Conservation (phyloP, 2,113 vertebrate species). For the Tiliqua scincoides region DNA sequence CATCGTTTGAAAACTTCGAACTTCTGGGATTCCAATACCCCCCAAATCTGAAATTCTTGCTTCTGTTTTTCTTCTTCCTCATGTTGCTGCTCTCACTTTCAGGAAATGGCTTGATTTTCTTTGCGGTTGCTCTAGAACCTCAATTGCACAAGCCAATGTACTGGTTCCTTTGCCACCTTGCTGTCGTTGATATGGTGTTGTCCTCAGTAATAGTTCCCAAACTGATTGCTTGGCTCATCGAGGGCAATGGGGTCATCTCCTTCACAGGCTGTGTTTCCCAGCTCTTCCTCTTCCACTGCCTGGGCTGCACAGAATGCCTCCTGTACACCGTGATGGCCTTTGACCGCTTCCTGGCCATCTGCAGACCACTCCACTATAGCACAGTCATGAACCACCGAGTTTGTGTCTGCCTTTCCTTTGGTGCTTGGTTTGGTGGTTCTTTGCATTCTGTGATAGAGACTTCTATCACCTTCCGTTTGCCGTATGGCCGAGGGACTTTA, state of each 20-base stretch:
- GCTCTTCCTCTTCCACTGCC: conserved; percentile 44
- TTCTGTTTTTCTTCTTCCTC: conserved; percentile 59
- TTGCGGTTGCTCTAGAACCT: conserved; percentile 46
- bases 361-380: conserved; percentile 25
- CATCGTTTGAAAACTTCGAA: conserved; percentile 7
- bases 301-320: conserved; percentile 46
- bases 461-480: conserved; percentile 24
- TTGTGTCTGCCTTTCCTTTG: neutral
- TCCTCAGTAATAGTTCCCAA: conserved; percentile 55
- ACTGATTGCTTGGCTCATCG: conserved; percentile 4
- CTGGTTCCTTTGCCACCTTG: conserved; percentile 65
- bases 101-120: conserved; percentile 64
- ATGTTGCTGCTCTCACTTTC: conserved; percentile 64
- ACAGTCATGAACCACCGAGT: conserved; percentile 29
- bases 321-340: conserved; percentile 46
- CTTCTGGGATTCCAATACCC: conserved; percentile 31
- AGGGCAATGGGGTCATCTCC: conserved; percentile 19
- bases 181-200: conserved; percentile 68
- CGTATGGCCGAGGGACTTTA: conserved; percentile 32
- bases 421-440: conserved; percentile 43
- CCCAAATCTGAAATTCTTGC: conserved; percentile 15
- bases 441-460: conserved; percentile 48
- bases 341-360: conserved; percentile 47
- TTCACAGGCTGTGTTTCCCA: conserved; percentile 34
- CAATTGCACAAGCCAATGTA: conserved; percentile 68